A percentile compares a stretch with the other conserved stretches of the same genome.
Conservation (phyloP, 2,797 vertebrate genomes). For the Poeciliopsis infans region DNA sequence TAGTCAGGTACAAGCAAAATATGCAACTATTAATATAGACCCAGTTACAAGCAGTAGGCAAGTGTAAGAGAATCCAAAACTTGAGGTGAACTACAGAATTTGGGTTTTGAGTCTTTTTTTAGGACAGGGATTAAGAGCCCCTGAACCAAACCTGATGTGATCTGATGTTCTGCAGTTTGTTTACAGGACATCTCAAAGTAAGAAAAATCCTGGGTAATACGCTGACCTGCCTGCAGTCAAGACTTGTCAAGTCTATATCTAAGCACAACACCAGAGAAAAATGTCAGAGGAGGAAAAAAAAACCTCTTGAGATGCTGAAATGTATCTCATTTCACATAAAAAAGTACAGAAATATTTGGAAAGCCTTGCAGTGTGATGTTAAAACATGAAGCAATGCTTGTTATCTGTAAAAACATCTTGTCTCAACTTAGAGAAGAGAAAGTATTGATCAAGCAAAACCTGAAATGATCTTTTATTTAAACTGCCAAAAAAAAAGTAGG, state of each 20-base stretch:
- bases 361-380: background rate
- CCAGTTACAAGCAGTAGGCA: background rate
- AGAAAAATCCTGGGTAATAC: background rate
- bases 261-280: background rate
- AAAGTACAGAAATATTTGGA: background rate
- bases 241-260: background rate
- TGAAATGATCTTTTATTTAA: background rate
- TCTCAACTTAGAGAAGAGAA: background rate
- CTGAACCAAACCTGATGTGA: too few species aligned
- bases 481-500: background rate
- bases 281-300: background rate
- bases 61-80: background rate
- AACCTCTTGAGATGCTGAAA: background rate
- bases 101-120: background rate
- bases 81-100: background rate
- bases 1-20: too few species aligned
- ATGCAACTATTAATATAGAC: too few species aligned
- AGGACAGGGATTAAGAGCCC: background rate
- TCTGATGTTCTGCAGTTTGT: background rate
- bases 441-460: background rate
- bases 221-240: background rate
- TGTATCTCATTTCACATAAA: background rate
- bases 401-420: background rate
- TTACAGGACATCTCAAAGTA: background rate
- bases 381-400: background rate